phyloP scores from a whole-genome alignment of 2,113 vertebrate genomes.

The Leucopsar rothschildi region DNA sequence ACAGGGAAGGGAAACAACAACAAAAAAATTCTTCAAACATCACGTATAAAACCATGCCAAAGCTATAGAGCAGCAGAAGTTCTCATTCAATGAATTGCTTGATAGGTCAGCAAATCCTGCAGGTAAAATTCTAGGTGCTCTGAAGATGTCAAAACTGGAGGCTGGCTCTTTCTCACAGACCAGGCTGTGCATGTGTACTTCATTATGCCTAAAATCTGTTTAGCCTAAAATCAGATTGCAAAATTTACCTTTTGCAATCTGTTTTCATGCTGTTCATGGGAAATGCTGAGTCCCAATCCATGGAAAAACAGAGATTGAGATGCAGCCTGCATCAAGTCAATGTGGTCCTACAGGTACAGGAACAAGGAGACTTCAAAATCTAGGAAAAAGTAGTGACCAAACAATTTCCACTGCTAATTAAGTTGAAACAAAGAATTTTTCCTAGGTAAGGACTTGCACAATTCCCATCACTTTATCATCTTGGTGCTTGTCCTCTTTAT shows the following conservation, averaged over 20 bases:
- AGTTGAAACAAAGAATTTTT: not conserved
- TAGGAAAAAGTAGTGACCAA: not conserved
- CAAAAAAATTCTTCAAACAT: not conserved
- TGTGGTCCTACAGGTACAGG: fast-evolving
- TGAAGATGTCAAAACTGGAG: not conserved
- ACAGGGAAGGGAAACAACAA: constrained; percentile 6
- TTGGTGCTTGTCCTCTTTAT: not conserved
- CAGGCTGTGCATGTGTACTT: not conserved
- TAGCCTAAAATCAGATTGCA: not conserved
- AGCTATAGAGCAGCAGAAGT: not conserved
- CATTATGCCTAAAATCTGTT: not conserved
- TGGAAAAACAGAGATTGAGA: not conserved
- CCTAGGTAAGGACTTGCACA: not conserved
- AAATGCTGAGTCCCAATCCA: not conserved
- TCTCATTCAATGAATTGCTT: not conserved
- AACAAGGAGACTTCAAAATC: not conserved
- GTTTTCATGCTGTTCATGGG: not conserved
- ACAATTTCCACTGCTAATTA: not conserved
- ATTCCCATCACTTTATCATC: not conserved
- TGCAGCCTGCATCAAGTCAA: not conserved
- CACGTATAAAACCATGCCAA: not conserved
- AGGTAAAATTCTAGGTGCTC: not conserved
- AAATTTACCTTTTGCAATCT: not conserved
- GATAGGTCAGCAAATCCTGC: not conserved
- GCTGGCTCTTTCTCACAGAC: not conserved